These are phyloP conservation scores for Phenganax subtilis DNA, from an alignment of 92 coral and sea anemone genomes.

Conservation along the genomic window DNA sequence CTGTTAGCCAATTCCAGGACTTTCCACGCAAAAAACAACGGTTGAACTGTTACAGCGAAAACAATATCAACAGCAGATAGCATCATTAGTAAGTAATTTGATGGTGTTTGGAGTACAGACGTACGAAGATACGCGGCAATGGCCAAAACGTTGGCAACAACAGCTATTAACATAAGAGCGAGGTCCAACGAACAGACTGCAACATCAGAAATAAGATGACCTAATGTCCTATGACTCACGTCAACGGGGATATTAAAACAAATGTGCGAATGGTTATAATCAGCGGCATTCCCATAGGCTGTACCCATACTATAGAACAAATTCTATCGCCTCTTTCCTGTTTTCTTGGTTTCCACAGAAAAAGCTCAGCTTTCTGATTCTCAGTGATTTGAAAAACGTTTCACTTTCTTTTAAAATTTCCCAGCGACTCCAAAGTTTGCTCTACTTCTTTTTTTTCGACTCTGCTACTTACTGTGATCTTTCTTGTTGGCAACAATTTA, in stretches of 20 bases:
- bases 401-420: too few relatives aligned
- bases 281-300: background rate
- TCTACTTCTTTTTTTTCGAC: too few relatives aligned
- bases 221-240: slow-evolving; percentile 6
- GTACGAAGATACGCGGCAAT: slow-evolving; percentile 24
- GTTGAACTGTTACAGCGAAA: slow-evolving; percentile 25
- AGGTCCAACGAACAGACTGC: slow-evolving; percentile 17
- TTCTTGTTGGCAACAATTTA: too few relatives aligned
- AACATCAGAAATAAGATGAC: slow-evolving; percentile 29
- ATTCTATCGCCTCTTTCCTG: background rate
- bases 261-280: slow-evolving; percentile 1
- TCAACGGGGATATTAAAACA: slow-evolving; percentile 4
- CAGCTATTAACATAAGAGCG: slow-evolving; percentile 20
- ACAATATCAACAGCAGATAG: slow-evolving; percentile 18
- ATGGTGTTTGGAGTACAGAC: slow-evolving; percentile 30
- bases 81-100: slow-evolving; percentile 22
- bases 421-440: too few relatives aligned
- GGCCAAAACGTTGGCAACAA: slow-evolving; percentile 27
- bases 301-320: background rate
- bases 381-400: too few relatives aligned
- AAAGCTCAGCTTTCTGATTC: too few relatives aligned
- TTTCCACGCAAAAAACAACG: slow-evolving; percentile 35
- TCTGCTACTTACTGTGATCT: too few relatives aligned
- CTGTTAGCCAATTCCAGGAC: slow-evolving; percentile 18
- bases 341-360: background rate